Base-by-base conservation (phyloP, 2,113 vertebrate species). In the Gnathonemus echidnorhynchus region DNA sequence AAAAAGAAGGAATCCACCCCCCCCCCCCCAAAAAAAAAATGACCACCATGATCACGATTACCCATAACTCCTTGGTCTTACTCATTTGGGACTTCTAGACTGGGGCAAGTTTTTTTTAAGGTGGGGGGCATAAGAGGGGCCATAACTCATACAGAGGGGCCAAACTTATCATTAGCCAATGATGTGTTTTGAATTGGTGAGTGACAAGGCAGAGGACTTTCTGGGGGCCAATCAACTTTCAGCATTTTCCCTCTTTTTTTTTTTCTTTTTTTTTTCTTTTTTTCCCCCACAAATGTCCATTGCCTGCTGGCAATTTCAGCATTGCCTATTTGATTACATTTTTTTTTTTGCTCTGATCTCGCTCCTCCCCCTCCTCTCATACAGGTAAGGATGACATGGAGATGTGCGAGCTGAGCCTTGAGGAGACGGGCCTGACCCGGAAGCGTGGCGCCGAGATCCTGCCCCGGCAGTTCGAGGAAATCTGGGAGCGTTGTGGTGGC, bases 301-400 rank as follows among this genome's bases (percentile, higher is more conserved):
- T 15, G 27, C 6, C 17, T 21, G 5, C 17, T 11, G n/a, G 17
- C 13, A 9, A 13, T 87, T 13, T 88, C 50, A 58, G 50, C 27
- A 88, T 15, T 17, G 0, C 13, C 10, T 50, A 10, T 48, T 35
- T 62, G 17, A 31, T 24, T 19, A 42, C 1, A 19, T 9, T 0
- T 3, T 6, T 31, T 17, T 80, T 7, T 8, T 80, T 35, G 11
- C 31, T 46, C n/a, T 10, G 13, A 48, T n/a, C 21, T 24, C 2
- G 21, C 5, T 24, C 3, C 53, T 45, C 0, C 56, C 21, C 8
- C 27, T 21, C 10, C 17, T 27, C 53, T 6, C 24, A 50, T 45
- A 35, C 94, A 99, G 98, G 98, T 5, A 99, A 99, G 93, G 98
- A 99, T 27, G 98, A 99, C 87, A 99, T 99, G 97, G 98, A 99